Conservation (phyloP, 2,888 invertebrate genomes). For the Chouioia cunea region DNA sequence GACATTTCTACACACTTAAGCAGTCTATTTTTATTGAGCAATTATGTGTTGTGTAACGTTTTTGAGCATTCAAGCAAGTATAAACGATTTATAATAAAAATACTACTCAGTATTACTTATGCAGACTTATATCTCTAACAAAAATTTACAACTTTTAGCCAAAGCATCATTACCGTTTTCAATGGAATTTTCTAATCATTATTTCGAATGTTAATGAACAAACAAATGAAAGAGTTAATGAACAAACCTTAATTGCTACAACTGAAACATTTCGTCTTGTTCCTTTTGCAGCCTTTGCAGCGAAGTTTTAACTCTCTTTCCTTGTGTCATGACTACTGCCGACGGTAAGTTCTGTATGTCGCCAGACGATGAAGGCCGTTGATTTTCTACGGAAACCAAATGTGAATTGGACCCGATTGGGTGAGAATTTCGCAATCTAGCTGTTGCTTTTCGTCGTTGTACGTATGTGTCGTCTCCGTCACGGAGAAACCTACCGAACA, state of each 20-base stretch:
- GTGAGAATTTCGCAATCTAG: constrained; percentile 73
- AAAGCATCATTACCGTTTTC: constrained; percentile 33
- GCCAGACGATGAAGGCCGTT: constrained; percentile 71
- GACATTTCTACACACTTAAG: constrained; percentile 11
- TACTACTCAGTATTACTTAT: neutral
- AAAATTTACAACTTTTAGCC: constrained; percentile 28
- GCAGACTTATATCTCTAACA: constrained; percentile 16
- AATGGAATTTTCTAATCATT: constrained; percentile 35
- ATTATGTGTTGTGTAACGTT: constrained; percentile 10
- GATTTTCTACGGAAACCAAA: constrained; percentile 63
- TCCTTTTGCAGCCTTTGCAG: constrained; percentile 85
- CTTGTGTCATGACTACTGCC: constrained; percentile 83
- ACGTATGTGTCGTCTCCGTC: constrained; percentile 73
- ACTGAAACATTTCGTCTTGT: constrained; percentile 92
- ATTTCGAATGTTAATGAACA: no score
- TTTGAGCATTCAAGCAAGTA: constrained; percentile 28
- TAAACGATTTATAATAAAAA: constrained; percentile 16
- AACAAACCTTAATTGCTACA: constrained; percentile 76
- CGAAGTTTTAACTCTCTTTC: constrained; percentile 83
- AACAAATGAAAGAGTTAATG: no score
- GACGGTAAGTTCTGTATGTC: constrained; percentile 68
- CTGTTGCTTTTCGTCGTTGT: constrained; percentile 71
- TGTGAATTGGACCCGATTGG: constrained; percentile 66
- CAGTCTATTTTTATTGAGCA: constrained; percentile 18
- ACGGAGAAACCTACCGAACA: constrained; percentile 69